These are phyloP conservation scores for Procambarus virginalis DNA, from an alignment of 1,140 invertebrate species.

Conservation along the genomic window DNA sequence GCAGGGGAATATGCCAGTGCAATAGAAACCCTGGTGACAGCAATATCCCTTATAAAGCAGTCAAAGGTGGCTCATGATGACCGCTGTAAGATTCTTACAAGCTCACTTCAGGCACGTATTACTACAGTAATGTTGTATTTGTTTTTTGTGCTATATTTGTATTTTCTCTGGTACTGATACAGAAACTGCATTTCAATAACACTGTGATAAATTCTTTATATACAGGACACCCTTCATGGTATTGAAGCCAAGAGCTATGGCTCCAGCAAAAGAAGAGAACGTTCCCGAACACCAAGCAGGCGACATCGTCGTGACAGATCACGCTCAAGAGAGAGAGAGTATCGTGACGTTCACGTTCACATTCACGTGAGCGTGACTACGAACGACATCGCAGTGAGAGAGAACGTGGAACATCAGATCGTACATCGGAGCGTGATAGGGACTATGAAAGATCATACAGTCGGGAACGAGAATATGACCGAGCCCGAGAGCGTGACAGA, in stretches of 20 bases:
- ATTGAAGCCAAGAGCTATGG: conserved; percentile 98
- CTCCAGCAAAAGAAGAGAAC: conserved; percentile 78
- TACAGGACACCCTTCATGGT: conserved; percentile 93
- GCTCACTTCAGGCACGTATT: conserved; percentile 81
- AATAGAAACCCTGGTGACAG: conserved; percentile 98
- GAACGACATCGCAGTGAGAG: conserved; percentile 80
- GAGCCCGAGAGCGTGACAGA: conserved; percentile 75
- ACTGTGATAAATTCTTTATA: neutral
- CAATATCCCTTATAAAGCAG: conserved; percentile 98
- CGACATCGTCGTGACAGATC: conserved; percentile 74
- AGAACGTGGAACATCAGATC: conserved; percentile 77
- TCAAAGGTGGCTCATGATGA: conserved; percentile 98
- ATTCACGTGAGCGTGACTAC: conserved; percentile 84
- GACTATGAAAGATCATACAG: conserved; percentile 82
- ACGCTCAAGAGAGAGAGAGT: conserved; percentile 72
- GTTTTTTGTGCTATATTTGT: neutral
- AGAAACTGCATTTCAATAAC: neutral
- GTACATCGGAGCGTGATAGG: conserved; percentile 74
- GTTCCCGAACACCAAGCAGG: conserved; percentile 73
- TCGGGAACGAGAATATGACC: conserved; percentile 77
- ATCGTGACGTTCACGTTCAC: conserved; percentile 77
- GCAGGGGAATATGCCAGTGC: conserved; percentile 95
- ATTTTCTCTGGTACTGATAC: neutral
- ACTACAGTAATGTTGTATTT: neutral
- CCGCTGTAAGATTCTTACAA: conserved; percentile 97